Evolutionary conservation across 1,140 invertebrate species (phyloP).

Genomic region (Sitobion miscanthi): DNA sequence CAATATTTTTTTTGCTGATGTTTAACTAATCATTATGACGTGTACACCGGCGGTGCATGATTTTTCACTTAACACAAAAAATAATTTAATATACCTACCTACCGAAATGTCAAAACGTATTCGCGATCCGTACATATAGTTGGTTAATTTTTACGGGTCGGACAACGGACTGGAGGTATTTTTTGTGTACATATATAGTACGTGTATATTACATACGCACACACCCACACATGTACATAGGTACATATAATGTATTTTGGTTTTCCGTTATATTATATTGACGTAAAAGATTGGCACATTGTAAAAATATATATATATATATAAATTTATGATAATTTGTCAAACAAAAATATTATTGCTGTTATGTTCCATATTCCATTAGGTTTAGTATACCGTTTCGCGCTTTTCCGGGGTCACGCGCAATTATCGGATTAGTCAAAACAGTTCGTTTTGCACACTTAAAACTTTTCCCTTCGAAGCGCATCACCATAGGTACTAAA

Average conservation of each 20-base stretch:
- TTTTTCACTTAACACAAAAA: not conserved
- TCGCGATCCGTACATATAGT: not conserved
- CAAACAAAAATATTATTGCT: not conserved
- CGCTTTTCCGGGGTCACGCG: not conserved
- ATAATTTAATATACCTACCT: not conserved
- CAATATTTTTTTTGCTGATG: not conserved
- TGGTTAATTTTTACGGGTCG: not conserved
- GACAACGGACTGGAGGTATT: too few relatives aligned
- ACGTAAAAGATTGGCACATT: not conserved
- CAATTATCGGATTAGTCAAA: constrained; percentile 24
- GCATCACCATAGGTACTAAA: not conserved
- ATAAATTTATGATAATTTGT: not conserved
- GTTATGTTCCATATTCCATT: not conserved
- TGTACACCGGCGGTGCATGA: not conserved
- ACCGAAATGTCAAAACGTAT: not conserved
- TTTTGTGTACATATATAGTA: too few relatives aligned
- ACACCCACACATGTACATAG: too few relatives aligned
- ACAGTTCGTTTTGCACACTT: constrained; percentile 14
- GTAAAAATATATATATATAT: not conserved
- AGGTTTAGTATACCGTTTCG: not conserved
- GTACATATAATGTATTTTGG: not conserved
- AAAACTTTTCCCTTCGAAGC: not conserved
- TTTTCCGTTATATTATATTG: not conserved
- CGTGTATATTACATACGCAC: too few relatives aligned
- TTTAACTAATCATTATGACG: not conserved